phyloP scores from a whole-genome alignment of 2,113 vertebrate genomes.

The Passer domesticus region DNA sequence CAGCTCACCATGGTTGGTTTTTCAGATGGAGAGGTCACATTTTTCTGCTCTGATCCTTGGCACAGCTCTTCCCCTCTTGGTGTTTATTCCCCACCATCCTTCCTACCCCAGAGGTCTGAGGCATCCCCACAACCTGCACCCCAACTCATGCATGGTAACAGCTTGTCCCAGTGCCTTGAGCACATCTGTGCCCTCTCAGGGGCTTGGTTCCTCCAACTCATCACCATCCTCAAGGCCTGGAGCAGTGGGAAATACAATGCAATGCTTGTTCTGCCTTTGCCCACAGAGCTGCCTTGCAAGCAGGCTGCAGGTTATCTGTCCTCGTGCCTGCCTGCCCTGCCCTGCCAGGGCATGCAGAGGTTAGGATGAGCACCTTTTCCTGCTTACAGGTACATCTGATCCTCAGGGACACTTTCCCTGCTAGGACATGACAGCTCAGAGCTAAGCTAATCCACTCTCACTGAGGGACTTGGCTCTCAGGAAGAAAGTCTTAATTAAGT shows the following conservation, averaged over 20 bases:
- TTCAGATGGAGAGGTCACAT: background rate
- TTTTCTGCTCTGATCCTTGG: background rate
- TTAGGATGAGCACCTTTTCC: background rate
- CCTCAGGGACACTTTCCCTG: background rate
- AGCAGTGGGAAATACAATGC: background rate
- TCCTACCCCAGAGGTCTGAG: background rate
- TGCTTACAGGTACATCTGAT: background rate
- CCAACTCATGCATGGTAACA: fast-evolving
- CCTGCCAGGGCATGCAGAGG: background rate
- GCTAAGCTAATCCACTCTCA: background rate
- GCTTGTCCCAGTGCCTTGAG: background rate
- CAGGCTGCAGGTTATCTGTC: background rate
- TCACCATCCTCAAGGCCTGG: background rate
- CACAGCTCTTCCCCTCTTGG: background rate
- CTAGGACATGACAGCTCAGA: background rate
- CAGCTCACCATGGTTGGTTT: background rate
- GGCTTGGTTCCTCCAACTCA: background rate
- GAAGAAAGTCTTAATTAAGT: background rate
- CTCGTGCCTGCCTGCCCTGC: fast-evolving
- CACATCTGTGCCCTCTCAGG: background rate
- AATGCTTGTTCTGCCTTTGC: background rate
- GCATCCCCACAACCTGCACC: background rate
- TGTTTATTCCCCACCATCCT: background rate
- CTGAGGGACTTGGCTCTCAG: background rate
- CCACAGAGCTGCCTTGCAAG: fast-evolving